Evolutionary conservation across 2,113 vertebrate species (phyloP), one percentile per base, ranked within the genome.

Genomic region (Apodemus speciosus): DNA sequence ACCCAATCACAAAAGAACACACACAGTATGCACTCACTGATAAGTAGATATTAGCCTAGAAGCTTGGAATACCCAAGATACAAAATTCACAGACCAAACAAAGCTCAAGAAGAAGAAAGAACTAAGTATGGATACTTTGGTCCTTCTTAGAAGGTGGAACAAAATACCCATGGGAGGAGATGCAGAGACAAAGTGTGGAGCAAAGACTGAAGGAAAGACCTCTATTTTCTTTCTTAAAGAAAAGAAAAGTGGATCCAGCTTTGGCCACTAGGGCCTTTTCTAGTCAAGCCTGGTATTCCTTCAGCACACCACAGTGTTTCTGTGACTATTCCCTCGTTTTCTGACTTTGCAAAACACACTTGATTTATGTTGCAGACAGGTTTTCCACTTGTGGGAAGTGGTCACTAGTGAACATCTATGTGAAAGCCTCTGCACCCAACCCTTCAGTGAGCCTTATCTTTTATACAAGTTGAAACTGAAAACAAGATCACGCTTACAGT

Each of bases 361-460:
- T n/a, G 76, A 49, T 21, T 77, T 23, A 6, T 15, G 23, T 0
- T 43, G 38, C 30, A 53, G 92, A 92, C 35, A 2, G 86, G 53
- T 71, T 92, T 96, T 98, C 85, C 69, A 84, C 89, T 95, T 94
- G 91, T 69, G 46, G 85, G 89, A 96, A 97, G 97, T 84, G 97
- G 93, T 96, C 96, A 94, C 92, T 91, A 97, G 91, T 94, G 91
- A n/a, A 16, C 2, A 6, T 97, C 88, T 86, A 94, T 97, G 92
- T 93, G 73, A 94, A 88, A 64, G 25, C 84, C 60, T 71, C 72
- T 97, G 93, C 49, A 92, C 92, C 88, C 81, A 89, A 90, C 87
- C 95, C 89, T 62, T 97, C 96, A 97, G 97, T 93, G 97, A 83
- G 7, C 1, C 85, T 79, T 66, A 81, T 64, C 46, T 85, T 64